These are phyloP conservation scores for Pollenia griseotomentosa DNA, from an alignment of 2,888 invertebrate genomes.

Conservation along the genomic window DNA sequence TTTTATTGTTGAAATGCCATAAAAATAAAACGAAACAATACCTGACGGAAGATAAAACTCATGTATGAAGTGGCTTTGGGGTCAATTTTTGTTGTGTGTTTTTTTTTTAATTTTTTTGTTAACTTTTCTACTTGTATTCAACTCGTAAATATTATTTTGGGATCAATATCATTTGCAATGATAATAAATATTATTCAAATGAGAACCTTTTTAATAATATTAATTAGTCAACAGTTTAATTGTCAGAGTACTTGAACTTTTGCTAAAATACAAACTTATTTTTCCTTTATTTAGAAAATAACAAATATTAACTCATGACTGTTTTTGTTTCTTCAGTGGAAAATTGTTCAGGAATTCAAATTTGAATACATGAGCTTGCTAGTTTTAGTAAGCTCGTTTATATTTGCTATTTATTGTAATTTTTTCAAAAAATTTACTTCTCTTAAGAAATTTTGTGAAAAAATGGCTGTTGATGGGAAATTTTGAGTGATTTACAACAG, in stretches of 20 bases:
- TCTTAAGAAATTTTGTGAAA: no score
- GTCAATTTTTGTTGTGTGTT: slow-evolving; percentile 9
- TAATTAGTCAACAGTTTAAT: slow-evolving; percentile 41
- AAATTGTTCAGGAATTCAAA: no score
- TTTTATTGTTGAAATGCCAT: slow-evolving; percentile 25
- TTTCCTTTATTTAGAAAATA: no score
- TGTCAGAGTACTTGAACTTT: slow-evolving; percentile 18
- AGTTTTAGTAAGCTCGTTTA: no score
- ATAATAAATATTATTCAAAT: slow-evolving; percentile 35
- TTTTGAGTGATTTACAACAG: no score
- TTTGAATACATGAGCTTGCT: no score
- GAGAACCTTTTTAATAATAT: slow-evolving; percentile 8
- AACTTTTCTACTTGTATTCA: not conserved
- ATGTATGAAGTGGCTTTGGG: slow-evolving; percentile 15
- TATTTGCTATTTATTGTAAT: no score
- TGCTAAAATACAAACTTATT: no score
- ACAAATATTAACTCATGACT: no score
- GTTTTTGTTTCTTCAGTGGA: no score
- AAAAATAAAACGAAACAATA: slow-evolving; percentile 24
- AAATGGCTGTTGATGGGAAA: no score
- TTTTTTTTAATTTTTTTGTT: not conserved
- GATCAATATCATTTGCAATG: slow-evolving; percentile 9
- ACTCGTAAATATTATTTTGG: slow-evolving; percentile 12
- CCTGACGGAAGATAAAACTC: slow-evolving; percentile 27
- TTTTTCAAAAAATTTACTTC: no score